phyloP scores from a whole-genome alignment of 2,797 vertebrate species.

The Halcyon badia region DNA sequence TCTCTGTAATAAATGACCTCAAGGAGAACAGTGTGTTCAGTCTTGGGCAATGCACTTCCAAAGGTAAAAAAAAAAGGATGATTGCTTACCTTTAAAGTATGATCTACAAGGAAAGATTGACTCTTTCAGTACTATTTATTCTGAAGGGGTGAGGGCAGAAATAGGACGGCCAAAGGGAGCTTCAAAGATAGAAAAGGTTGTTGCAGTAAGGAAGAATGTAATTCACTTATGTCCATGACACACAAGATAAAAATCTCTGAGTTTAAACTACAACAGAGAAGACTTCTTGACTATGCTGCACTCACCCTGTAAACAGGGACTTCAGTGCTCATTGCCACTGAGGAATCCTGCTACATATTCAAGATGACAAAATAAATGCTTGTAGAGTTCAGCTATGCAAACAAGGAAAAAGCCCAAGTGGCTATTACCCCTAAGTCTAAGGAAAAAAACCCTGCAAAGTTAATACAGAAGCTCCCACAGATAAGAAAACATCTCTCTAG shows the following conservation, averaged over 20 bases:
- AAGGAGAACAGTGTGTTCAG: background rate
- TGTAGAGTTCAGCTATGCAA: background rate
- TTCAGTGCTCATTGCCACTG: background rate
- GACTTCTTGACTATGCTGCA: background rate
- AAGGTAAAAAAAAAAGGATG: background rate
- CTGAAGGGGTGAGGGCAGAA: background rate
- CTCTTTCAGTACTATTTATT: background rate
- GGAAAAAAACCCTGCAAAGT: background rate
- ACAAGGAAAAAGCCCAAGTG: background rate
- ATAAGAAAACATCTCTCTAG: constrained; percentile 21
- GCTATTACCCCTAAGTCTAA: background rate
- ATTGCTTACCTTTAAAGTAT: background rate
- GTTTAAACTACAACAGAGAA: background rate
- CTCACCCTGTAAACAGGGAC: background rate
- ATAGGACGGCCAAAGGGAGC: background rate
- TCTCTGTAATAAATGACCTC: background rate
- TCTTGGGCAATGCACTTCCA: background rate
- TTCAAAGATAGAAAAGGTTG: background rate
- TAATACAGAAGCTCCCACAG: background rate
- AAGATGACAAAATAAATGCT: background rate
- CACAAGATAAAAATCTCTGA: background rate
- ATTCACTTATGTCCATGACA: background rate
- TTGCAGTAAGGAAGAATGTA: background rate
- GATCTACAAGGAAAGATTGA: background rate
- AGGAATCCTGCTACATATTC: background rate